Evolutionary conservation across 2,797 vertebrate species (phyloP).

Genomic region (Alauda arvensis): DNA sequence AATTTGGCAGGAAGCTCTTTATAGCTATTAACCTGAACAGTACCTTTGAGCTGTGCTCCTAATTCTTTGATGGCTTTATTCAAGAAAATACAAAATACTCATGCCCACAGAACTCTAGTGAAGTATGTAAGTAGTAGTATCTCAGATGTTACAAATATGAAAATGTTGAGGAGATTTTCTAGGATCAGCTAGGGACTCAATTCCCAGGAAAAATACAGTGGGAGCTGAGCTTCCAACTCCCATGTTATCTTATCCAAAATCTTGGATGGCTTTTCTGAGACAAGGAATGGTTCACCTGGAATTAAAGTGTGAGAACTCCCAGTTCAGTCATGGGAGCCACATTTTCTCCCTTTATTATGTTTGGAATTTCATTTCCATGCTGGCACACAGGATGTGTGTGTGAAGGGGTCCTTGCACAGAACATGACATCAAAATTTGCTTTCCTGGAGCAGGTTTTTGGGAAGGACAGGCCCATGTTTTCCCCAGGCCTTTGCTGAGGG

Average conservation of each 20-base stretch:
- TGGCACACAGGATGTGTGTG: neutral
- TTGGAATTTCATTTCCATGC: neutral
- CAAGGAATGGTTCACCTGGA: neutral
- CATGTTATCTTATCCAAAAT: neutral
- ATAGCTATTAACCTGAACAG: neutral
- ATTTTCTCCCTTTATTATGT: neutral
- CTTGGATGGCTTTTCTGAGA: neutral
- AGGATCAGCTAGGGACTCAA: conserved; percentile 7
- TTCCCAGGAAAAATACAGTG: neutral
- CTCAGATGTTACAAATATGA: neutral
- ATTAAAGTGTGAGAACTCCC: neutral
- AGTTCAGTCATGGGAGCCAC: neutral
- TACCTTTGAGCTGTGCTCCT: neutral
- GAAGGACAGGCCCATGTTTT: neutral
- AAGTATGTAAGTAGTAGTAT: neutral
- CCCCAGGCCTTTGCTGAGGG: neutral
- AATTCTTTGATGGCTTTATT: neutral
- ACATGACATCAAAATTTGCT: neutral
- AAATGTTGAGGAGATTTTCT: conserved; percentile 14
- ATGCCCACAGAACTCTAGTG: neutral
- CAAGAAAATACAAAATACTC: neutral
- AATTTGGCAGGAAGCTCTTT: neutral
- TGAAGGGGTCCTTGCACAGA: neutral
- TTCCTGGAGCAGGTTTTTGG: neutral
- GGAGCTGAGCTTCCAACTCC: conserved; percentile 30